These are phyloP conservation scores for Dipus sagitta DNA, from an alignment of 2,797 vertebrate species.

Conservation along the genomic window DNA sequence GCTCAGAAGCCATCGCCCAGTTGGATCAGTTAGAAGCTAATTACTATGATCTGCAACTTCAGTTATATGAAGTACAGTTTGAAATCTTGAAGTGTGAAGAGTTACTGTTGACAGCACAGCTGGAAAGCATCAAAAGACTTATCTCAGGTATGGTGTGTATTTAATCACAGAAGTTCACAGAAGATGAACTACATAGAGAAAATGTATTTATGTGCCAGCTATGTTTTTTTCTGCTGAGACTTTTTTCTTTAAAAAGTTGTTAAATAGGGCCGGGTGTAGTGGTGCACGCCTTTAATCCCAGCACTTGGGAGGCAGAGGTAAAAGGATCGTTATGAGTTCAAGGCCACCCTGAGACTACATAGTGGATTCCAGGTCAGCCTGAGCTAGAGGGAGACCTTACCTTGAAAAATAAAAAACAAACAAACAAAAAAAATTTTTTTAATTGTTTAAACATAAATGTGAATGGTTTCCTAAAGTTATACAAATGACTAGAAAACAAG, in stretches of 20 bases:
- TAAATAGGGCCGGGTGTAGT: too few relatives aligned
- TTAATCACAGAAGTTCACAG: neutral
- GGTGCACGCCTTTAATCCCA: too few relatives aligned
- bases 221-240: neutral
- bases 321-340: too few relatives aligned
- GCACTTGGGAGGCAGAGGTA: too few relatives aligned
- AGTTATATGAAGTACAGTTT: conserved; percentile 97
- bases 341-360: too few relatives aligned
- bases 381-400: too few relatives aligned
- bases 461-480: neutral
- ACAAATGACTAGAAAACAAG: neutral
- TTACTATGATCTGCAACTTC: conserved; percentile 97
- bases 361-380: too few relatives aligned
- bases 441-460: neutral
- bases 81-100: conserved; percentile 98
- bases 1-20: conserved; percentile 94
- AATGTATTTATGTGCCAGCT: neutral
- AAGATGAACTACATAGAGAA: neutral
- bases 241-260: neutral
- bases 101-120: conserved; percentile 95
- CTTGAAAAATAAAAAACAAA: too few relatives aligned
- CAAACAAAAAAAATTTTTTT: too few relatives aligned
- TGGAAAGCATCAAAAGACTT: conserved; percentile 96
- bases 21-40: conserved; percentile 96
- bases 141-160: conserved; percentile 91